These are phyloP conservation scores for Benthosema pterotum DNA, from an alignment of 2,797 vertebrate species.

Conservation along the genomic window DNA sequence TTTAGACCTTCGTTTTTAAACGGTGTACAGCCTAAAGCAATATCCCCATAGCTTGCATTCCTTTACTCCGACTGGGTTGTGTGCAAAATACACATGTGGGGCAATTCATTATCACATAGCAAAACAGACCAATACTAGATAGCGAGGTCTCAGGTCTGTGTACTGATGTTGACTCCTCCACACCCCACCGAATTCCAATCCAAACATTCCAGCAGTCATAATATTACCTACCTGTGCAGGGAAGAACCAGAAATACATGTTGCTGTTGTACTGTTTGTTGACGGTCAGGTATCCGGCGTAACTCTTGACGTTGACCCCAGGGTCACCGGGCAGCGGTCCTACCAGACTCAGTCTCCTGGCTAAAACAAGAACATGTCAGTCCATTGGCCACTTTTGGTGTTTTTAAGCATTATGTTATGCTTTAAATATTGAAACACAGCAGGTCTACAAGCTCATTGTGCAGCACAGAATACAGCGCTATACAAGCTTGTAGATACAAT, in stretches of 20 bases:
- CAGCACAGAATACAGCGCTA: too few relatives aligned
- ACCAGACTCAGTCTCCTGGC: slow-evolving; percentile 84
- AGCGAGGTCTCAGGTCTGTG: too few relatives aligned
- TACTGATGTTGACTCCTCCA: too few relatives aligned
- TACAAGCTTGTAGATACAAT: too few relatives aligned
- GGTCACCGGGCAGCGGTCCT: slow-evolving; percentile 73
- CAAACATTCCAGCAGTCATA: too few relatives aligned
- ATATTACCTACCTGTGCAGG: slow-evolving; percentile 77
- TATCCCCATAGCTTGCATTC: neutral
- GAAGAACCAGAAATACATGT: slow-evolving; percentile 91
- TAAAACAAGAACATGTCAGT: slow-evolving; percentile 43
- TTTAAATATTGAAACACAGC: too few relatives aligned
- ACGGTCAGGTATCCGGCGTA: slow-evolving; percentile 84
- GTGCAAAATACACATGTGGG: neutral
- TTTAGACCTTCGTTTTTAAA: neutral
- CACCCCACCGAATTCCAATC: too few relatives aligned
- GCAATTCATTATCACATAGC: slow-evolving; percentile 17
- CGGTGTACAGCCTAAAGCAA: neutral
- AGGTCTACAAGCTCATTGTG: too few relatives aligned
- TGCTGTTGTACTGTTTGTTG: slow-evolving; percentile 87
- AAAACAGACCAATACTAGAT: neutral
- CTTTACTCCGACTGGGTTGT: neutral
- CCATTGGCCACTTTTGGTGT: neutral
- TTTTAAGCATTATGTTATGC: too few relatives aligned
- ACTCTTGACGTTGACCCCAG: slow-evolving; percentile 81